Evolutionary conservation across 2,113 vertebrate species (phyloP).

Genomic region (Solea senegalensis): DNA sequence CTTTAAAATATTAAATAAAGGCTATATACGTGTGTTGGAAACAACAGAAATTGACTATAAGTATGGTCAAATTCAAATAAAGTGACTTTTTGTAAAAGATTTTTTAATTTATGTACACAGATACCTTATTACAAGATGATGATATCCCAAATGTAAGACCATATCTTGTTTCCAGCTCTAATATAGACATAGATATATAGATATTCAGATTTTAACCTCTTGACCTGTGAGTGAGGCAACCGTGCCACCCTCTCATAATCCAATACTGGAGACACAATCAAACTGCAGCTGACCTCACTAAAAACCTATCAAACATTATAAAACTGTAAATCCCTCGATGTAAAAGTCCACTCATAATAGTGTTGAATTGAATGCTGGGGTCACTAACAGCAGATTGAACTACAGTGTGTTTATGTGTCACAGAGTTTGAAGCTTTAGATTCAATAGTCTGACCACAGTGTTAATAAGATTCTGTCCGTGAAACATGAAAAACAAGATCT

Average conservation of each 20-base stretch:
- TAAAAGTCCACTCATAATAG: slow-evolving; percentile 41
- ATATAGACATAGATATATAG: too few species aligned
- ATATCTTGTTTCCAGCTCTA: too few species aligned
- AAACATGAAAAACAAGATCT: slow-evolving; percentile 40
- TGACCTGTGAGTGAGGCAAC: slow-evolving; percentile 1
- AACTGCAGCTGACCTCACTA: slow-evolving; percentile 17
- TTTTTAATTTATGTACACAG: too few species aligned
- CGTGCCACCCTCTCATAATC: slow-evolving; percentile 18
- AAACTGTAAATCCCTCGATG: slow-evolving; percentile 32
- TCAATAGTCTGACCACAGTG: slow-evolving; percentile 30
- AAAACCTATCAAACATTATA: slow-evolving; percentile 27
- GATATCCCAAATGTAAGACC: too few species aligned
- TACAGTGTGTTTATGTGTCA: slow-evolving; percentile 1
- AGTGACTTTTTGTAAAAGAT: too few species aligned
- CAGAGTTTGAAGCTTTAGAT: slow-evolving; percentile 35
- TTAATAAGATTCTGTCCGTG: slow-evolving; percentile 23
- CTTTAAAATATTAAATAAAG: too few species aligned
- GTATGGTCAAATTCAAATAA: too few species aligned
- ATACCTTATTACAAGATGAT: too few species aligned
- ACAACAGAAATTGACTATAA: too few species aligned
- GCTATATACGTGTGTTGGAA: too few species aligned
- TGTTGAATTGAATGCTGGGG: slow-evolving; percentile 13
- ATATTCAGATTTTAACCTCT: too few species aligned
- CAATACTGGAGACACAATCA: slow-evolving; percentile 37
- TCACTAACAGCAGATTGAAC: slow-evolving; percentile 28